Evolutionary conservation across 2,113 vertebrate species (phyloP).

Genomic region (Pterophyllum scalare): DNA sequence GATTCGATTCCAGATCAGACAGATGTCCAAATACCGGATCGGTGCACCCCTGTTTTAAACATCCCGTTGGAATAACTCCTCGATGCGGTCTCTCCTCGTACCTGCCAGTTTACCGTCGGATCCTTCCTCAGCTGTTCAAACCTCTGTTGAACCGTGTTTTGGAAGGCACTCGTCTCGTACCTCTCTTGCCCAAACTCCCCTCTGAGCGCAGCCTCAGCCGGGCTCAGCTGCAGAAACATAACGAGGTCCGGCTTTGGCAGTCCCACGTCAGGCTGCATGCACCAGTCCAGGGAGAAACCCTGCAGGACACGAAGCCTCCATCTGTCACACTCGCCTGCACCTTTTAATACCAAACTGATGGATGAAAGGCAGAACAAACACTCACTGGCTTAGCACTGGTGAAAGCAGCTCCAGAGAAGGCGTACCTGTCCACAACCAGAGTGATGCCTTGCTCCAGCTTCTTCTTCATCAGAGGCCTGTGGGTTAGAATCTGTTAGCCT

Average conservation of each 20-base stretch:
- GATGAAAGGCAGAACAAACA: background rate
- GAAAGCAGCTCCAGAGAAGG: slow-evolving; percentile 96
- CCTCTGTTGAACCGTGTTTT: slow-evolving; percentile 82
- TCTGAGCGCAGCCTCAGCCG: slow-evolving; percentile 78
- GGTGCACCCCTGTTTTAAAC: background rate
- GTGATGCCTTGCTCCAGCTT: slow-evolving; percentile 89
- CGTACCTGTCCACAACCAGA: slow-evolving; percentile 91
- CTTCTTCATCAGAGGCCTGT: slow-evolving; percentile 80
- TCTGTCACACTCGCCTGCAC: background rate
- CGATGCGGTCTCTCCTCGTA: slow-evolving; percentile 49
- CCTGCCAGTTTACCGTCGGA: slow-evolving; percentile 90
- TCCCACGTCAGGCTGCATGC: slow-evolving; percentile 89
- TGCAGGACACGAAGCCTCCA: slow-evolving; percentile 47
- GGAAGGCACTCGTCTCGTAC: slow-evolving; percentile 88
- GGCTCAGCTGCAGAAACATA: slow-evolving; percentile 88
- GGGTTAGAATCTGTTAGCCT: background rate
- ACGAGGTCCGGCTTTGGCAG: slow-evolving; percentile 95
- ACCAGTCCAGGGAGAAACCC: slow-evolving; percentile 93
- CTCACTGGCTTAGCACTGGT: slow-evolving; percentile 93
- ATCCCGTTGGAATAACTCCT: background rate
- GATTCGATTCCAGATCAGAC: background rate
- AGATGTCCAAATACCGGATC: background rate
- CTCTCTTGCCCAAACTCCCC: slow-evolving; percentile 88
- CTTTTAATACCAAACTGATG: background rate
- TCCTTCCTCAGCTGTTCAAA: slow-evolving; percentile 89